Conservation (phyloP, 2,888 invertebrate genomes). For the Pyrrhosoma nymphula region DNA sequence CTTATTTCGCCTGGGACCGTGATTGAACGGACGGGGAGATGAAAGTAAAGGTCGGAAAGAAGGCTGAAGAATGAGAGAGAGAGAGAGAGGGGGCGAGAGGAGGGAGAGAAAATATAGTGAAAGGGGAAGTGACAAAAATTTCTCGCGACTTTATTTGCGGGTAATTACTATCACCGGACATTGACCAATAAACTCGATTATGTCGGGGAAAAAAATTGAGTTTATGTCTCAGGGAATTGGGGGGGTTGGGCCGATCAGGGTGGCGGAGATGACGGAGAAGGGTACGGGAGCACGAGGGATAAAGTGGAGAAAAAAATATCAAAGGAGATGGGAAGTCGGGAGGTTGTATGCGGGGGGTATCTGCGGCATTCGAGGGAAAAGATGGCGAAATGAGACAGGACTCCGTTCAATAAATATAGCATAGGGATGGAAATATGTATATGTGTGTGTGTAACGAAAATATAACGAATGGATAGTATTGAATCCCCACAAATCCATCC, state of each 20-base stretch:
- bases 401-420: neutral
- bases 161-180: conserved; percentile 27
- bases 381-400: neutral
- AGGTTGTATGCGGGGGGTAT: too few species aligned
- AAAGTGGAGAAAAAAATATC: neutral
- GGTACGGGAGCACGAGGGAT: neutral
- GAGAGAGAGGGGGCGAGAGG: neutral
- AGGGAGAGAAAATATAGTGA: neutral
- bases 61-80: neutral
- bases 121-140: neutral
- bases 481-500: too few species aligned
- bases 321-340: neutral
- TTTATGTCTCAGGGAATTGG: neutral
- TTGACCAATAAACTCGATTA: conserved; percentile 28
- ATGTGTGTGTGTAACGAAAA: too few species aligned
- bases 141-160: neutral
- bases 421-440: neutral
- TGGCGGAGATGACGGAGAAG: neutral
- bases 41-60: neutral
- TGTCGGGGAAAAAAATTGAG: conserved; percentile 18
- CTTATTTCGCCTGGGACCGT: neutral
- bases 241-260: neutral
- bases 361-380: neutral
- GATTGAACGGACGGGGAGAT: neutral
- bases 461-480: too few species aligned